Evolutionary conservation across 35 echinoderm and acorn worm species (phyloP).

Genomic region (Anneissia japonica): DNA sequence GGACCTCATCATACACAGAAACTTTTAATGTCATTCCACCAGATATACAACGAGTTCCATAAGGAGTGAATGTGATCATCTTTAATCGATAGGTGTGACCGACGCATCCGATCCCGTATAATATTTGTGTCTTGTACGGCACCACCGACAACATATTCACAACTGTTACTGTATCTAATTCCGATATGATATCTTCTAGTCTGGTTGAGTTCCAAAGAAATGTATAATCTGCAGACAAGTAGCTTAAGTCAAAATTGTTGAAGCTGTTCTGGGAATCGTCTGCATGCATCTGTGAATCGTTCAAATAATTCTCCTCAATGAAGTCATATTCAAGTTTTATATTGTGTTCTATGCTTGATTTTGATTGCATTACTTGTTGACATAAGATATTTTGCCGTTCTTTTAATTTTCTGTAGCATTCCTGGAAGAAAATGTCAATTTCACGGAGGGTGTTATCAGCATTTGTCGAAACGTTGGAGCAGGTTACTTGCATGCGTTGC

Average conservation of each 20-base stretch:
- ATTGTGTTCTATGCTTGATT: background rate
- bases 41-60: background rate
- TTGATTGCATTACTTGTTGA: background rate
- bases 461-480: background rate
- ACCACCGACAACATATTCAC: background rate
- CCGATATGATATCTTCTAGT: background rate
- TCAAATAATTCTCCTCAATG: background rate
- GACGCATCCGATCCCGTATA: background rate
- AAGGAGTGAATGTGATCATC: background rate
- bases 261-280: no score
- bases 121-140: background rate
- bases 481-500: background rate
- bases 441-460: background rate
- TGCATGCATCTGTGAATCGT: background rate
- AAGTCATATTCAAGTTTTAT: background rate
- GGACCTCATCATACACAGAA: background rate
- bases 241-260: background rate
- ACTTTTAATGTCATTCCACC: background rate
- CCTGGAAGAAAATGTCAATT: background rate
- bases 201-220: background rate
- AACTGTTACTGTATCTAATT: background rate
- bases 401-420: background rate
- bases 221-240: background rate
- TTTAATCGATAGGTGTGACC: background rate
- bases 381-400: background rate